phyloP scores from a whole-genome alignment of 2,113 vertebrate genomes.

The Gambusia affinis region DNA sequence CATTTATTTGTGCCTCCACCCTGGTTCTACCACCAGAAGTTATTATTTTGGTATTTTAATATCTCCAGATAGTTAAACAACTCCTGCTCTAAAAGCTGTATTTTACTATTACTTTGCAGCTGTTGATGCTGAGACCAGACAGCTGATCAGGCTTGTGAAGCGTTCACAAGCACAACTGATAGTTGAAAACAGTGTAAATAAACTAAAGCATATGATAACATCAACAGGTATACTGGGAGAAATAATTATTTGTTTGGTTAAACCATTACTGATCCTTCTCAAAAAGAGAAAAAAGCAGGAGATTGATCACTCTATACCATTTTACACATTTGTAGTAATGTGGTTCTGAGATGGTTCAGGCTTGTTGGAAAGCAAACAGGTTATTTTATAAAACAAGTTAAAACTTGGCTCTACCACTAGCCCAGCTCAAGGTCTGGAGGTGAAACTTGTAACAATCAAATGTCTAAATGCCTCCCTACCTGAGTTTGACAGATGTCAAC shows the following conservation, averaged over 20 bases:
- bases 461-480: slow-evolving; percentile 25
- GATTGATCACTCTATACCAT: background rate
- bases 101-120: no score
- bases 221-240: background rate
- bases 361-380: background rate
- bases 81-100: no score
- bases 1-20: no score
- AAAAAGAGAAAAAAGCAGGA: background rate
- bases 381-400: background rate
- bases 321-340: background rate
- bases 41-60: no score
- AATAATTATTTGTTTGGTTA: background rate
- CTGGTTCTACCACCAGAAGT: no score
- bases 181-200: background rate
- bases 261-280: background rate
- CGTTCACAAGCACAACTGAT: background rate
- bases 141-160: no score
- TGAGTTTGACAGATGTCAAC: slow-evolving; percentile 47
- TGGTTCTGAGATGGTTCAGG: background rate
- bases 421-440: background rate
- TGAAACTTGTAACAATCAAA: slow-evolving; percentile 8
- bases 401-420: background rate
- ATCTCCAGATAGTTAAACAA: no score
- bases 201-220: no score
- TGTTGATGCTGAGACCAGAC: no score